phyloP scores from a whole-genome alignment of 2,113 vertebrate species.

The Dendrocopos noguchii region DNA sequence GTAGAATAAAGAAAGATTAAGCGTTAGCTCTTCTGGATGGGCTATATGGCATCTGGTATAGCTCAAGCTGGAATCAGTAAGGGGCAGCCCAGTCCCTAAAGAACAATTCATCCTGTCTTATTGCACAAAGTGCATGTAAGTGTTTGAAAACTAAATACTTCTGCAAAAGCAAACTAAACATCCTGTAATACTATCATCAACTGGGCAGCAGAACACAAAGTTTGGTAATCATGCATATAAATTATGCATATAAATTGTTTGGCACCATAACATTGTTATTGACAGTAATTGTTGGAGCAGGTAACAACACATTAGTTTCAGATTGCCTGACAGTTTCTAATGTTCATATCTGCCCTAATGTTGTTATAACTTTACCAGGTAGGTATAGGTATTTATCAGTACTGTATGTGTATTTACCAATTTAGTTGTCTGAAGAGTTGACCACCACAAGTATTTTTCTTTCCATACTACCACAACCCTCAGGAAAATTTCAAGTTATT shows the following conservation, averaged over 20 bases:
- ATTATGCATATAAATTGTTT: not conserved
- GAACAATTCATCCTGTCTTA: not conserved
- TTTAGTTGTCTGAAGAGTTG: not conserved
- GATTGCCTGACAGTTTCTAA: not conserved
- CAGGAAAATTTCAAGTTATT: not conserved
- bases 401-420: not conserved
- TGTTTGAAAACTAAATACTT: not conserved
- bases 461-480: not conserved
- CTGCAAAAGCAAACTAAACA: not conserved
- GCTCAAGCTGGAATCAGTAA: not conserved
- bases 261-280: not conserved
- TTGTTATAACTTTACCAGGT: not conserved
- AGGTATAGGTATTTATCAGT: not conserved
- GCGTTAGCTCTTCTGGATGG: not conserved
- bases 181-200: not conserved
- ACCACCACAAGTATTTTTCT: not conserved
- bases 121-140: not conserved
- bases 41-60: slow-evolving; percentile 20
- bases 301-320: not conserved
- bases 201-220: not conserved
- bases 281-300: not conserved
- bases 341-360: not conserved
- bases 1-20: not conserved
- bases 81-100: slow-evolving; percentile 15
- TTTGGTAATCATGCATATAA: not conserved